phyloP scores from a whole-genome alignment of 2,113 vertebrate genomes.

The Chlorodrepanis virens region DNA sequence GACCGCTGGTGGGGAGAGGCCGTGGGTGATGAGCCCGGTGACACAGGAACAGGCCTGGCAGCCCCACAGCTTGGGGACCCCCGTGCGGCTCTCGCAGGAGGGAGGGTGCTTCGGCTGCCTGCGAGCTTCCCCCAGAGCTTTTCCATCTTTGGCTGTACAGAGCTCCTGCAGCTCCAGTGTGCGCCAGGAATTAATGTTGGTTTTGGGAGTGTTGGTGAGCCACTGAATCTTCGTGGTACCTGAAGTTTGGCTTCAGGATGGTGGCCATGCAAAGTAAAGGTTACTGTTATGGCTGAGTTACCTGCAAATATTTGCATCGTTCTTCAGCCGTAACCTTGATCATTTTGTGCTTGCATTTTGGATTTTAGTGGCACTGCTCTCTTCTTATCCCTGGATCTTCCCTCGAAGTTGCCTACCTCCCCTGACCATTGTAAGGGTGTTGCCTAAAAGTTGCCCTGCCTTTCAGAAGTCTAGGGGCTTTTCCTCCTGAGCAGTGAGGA shows the following conservation, averaged over 20 bases:
- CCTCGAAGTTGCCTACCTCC: background rate
- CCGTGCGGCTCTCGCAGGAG: background rate
- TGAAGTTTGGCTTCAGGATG: background rate
- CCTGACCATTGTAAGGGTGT: rapidly evolving
- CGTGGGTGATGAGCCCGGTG: background rate
- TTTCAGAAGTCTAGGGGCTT: background rate
- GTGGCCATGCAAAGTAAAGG: background rate
- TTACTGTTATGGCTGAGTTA: background rate
- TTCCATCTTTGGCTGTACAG: rapidly evolving
- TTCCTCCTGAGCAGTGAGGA: background rate
- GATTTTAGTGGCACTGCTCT: background rate
- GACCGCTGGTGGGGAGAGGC: background rate
- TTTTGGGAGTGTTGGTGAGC: background rate
- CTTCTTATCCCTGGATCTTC: background rate
- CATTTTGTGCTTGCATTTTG: background rate
- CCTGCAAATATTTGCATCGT: background rate
- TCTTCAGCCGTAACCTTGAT: background rate
- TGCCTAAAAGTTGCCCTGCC: background rate
- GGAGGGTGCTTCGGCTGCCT: background rate
- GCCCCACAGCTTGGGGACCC: background rate
- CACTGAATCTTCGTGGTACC: rapidly evolving
- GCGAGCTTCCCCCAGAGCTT: background rate
- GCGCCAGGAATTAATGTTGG: background rate
- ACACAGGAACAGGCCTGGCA: background rate
- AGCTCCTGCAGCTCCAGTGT: background rate